Evolutionary conservation across 2,113 vertebrate species (phyloP).

Genomic region (Heteronetta atricapilla): DNA sequence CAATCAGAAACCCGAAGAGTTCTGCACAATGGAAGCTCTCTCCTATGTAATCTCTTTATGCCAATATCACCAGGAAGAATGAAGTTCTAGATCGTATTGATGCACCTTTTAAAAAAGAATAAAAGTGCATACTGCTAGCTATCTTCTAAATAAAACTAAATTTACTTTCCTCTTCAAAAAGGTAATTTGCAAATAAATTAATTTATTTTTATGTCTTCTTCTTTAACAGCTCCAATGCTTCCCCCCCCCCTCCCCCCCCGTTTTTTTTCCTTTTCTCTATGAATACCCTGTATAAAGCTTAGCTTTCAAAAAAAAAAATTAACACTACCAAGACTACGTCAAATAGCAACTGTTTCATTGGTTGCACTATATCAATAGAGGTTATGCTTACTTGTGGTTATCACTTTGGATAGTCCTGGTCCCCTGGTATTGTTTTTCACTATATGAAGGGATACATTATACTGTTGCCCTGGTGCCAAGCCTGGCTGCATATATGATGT

Average conservation of each 20-base stretch:
- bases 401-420: conserved; percentile 84
- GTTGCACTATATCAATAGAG: background rate
- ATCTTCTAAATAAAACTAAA: background rate
- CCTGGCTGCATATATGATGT: conserved; percentile 92
- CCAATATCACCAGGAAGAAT: background rate
- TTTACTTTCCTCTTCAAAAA: background rate
- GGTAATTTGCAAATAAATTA: background rate
- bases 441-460: conserved; percentile 92
- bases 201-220: background rate
- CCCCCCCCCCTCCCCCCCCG: too few species aligned
- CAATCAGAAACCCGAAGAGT: background rate
- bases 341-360: background rate
- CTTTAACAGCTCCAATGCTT: background rate
- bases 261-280: rapidly evolving
- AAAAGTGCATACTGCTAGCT: background rate
- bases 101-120: background rate
- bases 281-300: background rate
- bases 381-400: conserved; percentile 89
- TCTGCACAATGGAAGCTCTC: background rate
- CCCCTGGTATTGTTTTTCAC: conserved; percentile 95
- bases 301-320: background rate
- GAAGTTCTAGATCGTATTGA: background rate
- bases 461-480: conserved; percentile 93
- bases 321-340: background rate
- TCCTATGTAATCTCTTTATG: background rate